Evolutionary conservation across 2,113 vertebrate genomes (phyloP), one percentile per base, ranked within the genome.

Genomic region (Urocitellus parryii): DNA sequence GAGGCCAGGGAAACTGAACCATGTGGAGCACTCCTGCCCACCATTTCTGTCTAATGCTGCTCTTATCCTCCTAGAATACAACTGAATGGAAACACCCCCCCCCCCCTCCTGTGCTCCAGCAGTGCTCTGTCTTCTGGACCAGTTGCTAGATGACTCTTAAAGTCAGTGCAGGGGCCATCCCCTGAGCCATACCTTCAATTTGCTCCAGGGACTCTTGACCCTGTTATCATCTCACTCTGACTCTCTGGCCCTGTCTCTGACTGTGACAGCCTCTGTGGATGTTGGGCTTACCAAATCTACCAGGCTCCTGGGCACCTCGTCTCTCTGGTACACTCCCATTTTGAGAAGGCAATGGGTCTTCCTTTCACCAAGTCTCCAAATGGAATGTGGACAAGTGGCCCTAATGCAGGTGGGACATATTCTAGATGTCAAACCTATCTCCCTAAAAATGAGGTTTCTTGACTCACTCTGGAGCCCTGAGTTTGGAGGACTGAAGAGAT

Each of bases 341-440:
- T 48, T 63, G 32, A 78, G 51, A 25, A 67, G 22, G 10, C 4
- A 13, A 29, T 5, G 27, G 27, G n/a, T 34, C 65, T 42, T 32
- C 72, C 20, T 16, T 39, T 5, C 29, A 48, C 37, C 22, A 17
- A 45, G 42, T 58, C 58, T 39, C 51, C 27, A 42, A 70, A 29
- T 70, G 25, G 4, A 70, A 56, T 42, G 25, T 34, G 70, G n/a
- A 68, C 17, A 5, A 10, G 12, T 53, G 39, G n/a, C 9, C 27
- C 12, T 42, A 39, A 25, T 18, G 11, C 32, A 58, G 3, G 3
- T 8, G 39, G 17, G 17, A 25, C 8, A 91, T 29, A 74, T 37
- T 39, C 58, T 18, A 17, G 1, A 0, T 39, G 14, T 9, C 20
- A 17, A 0, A 6, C 18, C 34, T 16, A 1, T 0, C 5, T 9